Percentiles rank a stretch among this genome's conserved stretches.
Evolutionary conservation across 2,888 invertebrate species (phyloP).

Genomic region (Chaetoderma sp.): DNA sequence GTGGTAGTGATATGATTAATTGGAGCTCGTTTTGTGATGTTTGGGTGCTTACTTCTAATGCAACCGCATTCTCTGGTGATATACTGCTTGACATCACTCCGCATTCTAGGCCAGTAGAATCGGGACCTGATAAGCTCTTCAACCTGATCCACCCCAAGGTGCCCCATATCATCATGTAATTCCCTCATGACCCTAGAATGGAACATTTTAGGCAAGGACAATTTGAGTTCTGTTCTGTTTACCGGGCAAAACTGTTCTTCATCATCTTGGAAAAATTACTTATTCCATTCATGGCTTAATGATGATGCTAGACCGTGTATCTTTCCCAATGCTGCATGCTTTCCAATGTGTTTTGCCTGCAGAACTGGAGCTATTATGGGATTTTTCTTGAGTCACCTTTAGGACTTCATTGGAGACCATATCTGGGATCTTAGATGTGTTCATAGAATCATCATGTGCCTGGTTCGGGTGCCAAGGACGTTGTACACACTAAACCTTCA

Average conservation of each 20-base stretch:
- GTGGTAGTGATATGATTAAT: neutral
- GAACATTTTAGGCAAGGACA: neutral
- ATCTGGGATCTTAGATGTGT: too few species aligned
- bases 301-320: neutral
- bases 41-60: neutral
- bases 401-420: neutral
- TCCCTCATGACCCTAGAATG: neutral
- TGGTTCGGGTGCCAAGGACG: too few species aligned
- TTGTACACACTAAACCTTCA: too few species aligned
- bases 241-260: too few species aligned
- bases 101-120: conserved; percentile 16
- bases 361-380: neutral
- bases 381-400: neutral
- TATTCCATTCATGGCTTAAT: neutral
- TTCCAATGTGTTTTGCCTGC: neutral
- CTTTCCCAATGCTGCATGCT: neutral
- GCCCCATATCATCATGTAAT: conserved; percentile 6
- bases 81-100: neutral
- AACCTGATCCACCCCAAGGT: conserved; percentile 2
- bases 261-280: neutral
- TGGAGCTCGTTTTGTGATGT: neutral
- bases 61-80: neutral
- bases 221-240: too few species aligned
- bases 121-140: neutral
- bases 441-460: too few species aligned